phyloP scores from a whole-genome alignment of 2,113 vertebrate genomes.

The Geothlypis trichas region DNA sequence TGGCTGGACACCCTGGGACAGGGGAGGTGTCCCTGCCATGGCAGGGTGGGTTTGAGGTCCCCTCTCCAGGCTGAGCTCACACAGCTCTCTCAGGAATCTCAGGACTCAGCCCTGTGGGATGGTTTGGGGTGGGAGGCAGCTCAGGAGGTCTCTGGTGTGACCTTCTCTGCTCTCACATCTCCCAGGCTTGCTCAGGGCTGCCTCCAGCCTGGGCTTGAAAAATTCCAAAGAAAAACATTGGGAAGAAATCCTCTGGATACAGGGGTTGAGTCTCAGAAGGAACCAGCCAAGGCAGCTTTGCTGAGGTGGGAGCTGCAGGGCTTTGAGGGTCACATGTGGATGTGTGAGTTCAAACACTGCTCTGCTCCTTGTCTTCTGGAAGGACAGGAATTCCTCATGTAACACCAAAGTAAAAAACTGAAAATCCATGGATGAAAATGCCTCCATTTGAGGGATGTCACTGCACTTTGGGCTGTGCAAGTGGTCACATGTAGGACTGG shows the following conservation, averaged over 20 bases:
- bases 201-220: not conserved
- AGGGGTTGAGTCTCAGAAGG: not conserved
- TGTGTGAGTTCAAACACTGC: not conserved
- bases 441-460: not conserved
- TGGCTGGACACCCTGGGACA: not conserved
- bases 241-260: accelerated
- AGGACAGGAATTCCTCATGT: not conserved
- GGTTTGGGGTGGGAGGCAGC: not conserved
- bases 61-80: not conserved
- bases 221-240: not conserved
- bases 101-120: not conserved
- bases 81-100: not conserved
- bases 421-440: not conserved
- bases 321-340: not conserved
- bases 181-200: not conserved
- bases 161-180: not conserved
- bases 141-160: not conserved
- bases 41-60: not conserved
- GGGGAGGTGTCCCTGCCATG: not conserved
- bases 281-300: not conserved
- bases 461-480: not conserved
- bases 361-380: not conserved
- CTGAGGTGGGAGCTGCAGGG: not conserved
- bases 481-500: accelerated
- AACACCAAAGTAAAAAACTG: not conserved